Conservation (phyloP, 2,888 invertebrate genomes). For the Willowsia nigromaculata region DNA sequence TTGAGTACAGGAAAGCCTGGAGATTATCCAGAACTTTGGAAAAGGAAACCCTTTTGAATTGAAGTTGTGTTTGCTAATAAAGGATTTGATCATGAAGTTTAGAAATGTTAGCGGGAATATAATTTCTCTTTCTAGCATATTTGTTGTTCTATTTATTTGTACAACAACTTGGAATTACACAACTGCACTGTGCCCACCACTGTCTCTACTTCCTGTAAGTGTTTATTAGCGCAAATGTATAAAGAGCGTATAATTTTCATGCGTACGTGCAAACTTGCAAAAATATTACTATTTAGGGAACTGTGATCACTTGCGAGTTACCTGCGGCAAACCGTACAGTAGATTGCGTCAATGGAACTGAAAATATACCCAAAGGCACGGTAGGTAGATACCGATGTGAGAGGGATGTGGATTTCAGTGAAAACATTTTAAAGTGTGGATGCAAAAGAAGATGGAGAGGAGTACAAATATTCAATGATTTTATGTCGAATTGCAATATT, state of each 20-base stretch:
- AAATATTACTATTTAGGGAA: too few relatives aligned
- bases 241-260: too few relatives aligned
- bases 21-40: not conserved
- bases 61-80: too few relatives aligned
- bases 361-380: conserved; percentile 53
- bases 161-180: too few relatives aligned
- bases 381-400: conserved; percentile 71
- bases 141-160: not conserved
- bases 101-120: too few relatives aligned
- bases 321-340: conserved; percentile 47
- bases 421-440: conserved; percentile 59
- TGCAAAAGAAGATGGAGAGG: conserved; percentile 73
- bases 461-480: conserved; percentile 62
- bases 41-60: not conserved
- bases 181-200: too few relatives aligned
- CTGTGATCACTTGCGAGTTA: conserved; percentile 62
- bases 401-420: conserved; percentile 37
- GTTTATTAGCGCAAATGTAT: too few relatives aligned
- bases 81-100: too few relatives aligned
- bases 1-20: not conserved
- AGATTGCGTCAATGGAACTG: conserved; percentile 31
- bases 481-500: conserved; percentile 57
- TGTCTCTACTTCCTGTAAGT: too few relatives aligned
- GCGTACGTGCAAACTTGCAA: too few relatives aligned
- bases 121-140: not conserved